Conservation (phyloP, 2,113 vertebrate species). For the Zingel zingel region DNA sequence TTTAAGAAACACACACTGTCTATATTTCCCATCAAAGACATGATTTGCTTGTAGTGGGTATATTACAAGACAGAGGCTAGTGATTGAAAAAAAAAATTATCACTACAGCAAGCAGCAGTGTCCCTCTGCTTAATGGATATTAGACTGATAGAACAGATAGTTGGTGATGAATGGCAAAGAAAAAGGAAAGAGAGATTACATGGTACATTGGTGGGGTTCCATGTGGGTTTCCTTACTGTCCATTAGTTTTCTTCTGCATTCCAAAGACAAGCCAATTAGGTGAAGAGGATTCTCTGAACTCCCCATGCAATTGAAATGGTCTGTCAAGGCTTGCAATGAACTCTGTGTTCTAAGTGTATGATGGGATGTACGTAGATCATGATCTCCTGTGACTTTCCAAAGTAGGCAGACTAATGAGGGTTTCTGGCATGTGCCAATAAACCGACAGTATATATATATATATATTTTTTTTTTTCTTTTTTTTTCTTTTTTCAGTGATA, state of each 20-base stretch:
- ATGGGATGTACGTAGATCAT: background rate
- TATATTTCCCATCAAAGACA: slow-evolving; percentile 52
- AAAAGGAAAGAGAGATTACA: slow-evolving; percentile 5
- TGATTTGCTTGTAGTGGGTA: slow-evolving; percentile 55
- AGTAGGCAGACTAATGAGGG: background rate
- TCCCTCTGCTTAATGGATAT: slow-evolving; percentile 25
- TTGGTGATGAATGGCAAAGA: slow-evolving; percentile 10
- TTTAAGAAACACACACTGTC: slow-evolving; percentile 45
- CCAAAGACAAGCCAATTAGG: slow-evolving; percentile 9
- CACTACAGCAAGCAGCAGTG: slow-evolving; percentile 3
- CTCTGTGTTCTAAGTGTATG: background rate
- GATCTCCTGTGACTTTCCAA: slow-evolving; percentile 4
- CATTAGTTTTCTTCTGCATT: slow-evolving; percentile 1
- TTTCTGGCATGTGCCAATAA: background rate
- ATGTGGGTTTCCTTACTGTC: background rate
- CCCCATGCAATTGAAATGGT: background rate
- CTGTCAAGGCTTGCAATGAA: background rate
- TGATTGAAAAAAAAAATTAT: slow-evolving; percentile 56
- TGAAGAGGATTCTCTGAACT: slow-evolving; percentile 4
- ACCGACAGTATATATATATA: background rate
- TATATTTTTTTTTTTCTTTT: too few relatives aligned
- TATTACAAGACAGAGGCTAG: slow-evolving; percentile 38
- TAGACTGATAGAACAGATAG: slow-evolving; percentile 24
- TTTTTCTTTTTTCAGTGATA: background rate
- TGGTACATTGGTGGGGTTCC: background rate